phyloP scores from a whole-genome alignment of 2,113 vertebrate species.

The Rattus norvegicus region DNA sequence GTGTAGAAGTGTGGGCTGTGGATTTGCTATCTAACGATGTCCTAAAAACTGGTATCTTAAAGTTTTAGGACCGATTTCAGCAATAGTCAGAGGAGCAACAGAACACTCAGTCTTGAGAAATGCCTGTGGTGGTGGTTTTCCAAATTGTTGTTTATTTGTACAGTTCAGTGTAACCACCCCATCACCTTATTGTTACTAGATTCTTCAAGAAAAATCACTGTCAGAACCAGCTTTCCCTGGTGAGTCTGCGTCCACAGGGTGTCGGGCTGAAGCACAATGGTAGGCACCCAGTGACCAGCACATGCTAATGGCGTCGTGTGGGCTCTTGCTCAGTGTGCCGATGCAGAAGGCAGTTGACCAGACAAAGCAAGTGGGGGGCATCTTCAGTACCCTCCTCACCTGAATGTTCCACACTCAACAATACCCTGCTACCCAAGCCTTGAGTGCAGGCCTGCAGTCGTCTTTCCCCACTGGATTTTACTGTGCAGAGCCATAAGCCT shows the following conservation, averaged over 20 bases:
- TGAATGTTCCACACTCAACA: neutral
- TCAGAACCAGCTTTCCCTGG: slow-evolving; percentile 65
- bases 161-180: slow-evolving; percentile 77
- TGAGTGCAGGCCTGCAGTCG: slow-evolving; percentile 7
- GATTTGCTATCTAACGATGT: slow-evolving; percentile 49
- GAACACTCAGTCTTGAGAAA: slow-evolving; percentile 43
- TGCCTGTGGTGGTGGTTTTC: slow-evolving; percentile 45
- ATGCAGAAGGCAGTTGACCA: slow-evolving; percentile 32
- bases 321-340: neutral
- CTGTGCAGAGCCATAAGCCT: slow-evolving; percentile 75
- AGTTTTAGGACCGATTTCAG: slow-evolving; percentile 46
- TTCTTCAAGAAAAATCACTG: slow-evolving; percentile 54
- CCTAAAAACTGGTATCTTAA: slow-evolving; percentile 64
- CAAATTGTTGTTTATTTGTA: slow-evolving; percentile 42
- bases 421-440: slow-evolving; percentile 40
- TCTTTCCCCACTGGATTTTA: slow-evolving; percentile 41
- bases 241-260: slow-evolving; percentile 28
- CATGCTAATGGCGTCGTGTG: neutral
- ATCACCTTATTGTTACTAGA: slow-evolving; percentile 79
- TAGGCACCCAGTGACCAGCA: slow-evolving; percentile 11
- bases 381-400: neutral
- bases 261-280: neutral
- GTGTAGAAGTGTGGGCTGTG: slow-evolving; percentile 58
- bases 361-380: neutral
- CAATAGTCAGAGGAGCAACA: slow-evolving; percentile 56